A percentile compares a stretch with the other conserved stretches of the same genome.
Evolutionary conservation across 2,113 vertebrate species (phyloP).

Genomic region (Ovis aries): ARS-UI_Ramb_v3.0 NC_056057.1:72775001-72775500

Average conservation of each 20-base stretch:
- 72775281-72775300: neutral
- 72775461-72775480: neutral
- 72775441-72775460: neutral
- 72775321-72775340: neutral
- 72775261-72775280: neutral
- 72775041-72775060: neutral
- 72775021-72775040: neutral
- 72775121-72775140: neutral
- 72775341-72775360: neutral
- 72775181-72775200: neutral
- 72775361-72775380: neutral
- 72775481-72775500: neutral
- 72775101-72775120: neutral
- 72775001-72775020: neutral
- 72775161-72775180: neutral
- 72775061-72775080: neutral
- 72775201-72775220: neutral
- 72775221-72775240: neutral
- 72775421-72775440: neutral
- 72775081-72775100: neutral
- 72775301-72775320: neutral
- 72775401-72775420: neutral
- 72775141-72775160: neutral
- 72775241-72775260: neutral
- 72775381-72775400: neutral